phyloP scores from a whole-genome alignment of 2,888 invertebrate species.

The Drosophila macrothrix region DNA sequence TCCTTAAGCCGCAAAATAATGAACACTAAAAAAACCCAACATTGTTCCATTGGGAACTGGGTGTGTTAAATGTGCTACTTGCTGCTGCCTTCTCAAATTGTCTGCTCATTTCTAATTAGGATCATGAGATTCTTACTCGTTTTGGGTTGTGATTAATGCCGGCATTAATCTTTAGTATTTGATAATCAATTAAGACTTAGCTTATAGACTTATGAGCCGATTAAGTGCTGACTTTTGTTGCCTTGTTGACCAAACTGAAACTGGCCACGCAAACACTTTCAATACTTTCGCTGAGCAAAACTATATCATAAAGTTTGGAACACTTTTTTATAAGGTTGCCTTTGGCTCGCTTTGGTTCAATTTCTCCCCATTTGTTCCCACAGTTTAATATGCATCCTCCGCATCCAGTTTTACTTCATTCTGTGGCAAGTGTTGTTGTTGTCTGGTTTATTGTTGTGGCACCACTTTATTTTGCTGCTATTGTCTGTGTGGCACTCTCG shows the following conservation, averaged over 20 bases:
- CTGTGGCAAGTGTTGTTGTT: conserved; percentile 31
- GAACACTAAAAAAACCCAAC: conserved; percentile 17
- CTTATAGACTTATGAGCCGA: conserved; percentile 18
- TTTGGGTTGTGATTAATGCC: conserved; percentile 10
- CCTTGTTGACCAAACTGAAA: conserved; percentile 19
- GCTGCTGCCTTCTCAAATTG: conserved; percentile 58
- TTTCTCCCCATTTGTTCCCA: not conserved
- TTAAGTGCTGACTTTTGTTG: conserved; percentile 26
- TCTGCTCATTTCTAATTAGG: conserved; percentile 73
- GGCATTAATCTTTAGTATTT: conserved; percentile 11
- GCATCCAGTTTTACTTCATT: conserved; percentile 43
- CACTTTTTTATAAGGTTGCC: conserved; percentile 28
- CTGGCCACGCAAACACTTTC: conserved; percentile 46
- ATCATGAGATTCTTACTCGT: conserved; percentile 9
- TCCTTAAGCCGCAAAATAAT: conserved; percentile 39
- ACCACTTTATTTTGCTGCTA: conserved; percentile 56
- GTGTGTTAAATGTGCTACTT: conserved; percentile 33
- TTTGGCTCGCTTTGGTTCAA: no score
- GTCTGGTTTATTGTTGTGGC: conserved; percentile 60
- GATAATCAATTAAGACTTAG: conserved; percentile 45
- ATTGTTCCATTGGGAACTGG: conserved; percentile 26
- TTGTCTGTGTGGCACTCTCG: conserved; percentile 75
- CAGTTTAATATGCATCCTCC: conserved; percentile 53
- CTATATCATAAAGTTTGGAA: conserved; percentile 32
- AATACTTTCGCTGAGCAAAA: conserved; percentile 37